Evolutionary conservation across 2,888 invertebrate species (phyloP).

Genomic region (Caenorhabditis zanzibari): DNA sequence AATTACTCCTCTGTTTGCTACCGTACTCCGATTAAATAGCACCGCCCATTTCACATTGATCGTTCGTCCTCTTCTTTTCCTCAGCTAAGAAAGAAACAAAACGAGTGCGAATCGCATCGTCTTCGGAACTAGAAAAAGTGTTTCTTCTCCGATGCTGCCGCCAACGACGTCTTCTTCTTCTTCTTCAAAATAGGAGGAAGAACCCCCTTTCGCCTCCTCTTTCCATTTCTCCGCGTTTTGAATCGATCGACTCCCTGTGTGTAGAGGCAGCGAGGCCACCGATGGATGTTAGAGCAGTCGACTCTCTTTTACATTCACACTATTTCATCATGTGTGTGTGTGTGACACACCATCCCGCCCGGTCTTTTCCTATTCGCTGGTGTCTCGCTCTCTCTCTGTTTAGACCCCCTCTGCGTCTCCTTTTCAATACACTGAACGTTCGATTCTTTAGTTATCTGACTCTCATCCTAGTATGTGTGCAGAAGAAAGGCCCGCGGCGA

Average conservation of each 20-base stretch:
- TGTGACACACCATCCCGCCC: slow-evolving; percentile 52
- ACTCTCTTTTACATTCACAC: slow-evolving; percentile 21
- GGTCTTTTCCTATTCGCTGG: slow-evolving; percentile 43
- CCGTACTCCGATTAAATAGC: slow-evolving; percentile 12
- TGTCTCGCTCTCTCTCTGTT: slow-evolving; percentile 22
- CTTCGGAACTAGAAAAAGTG: slow-evolving; percentile 50
- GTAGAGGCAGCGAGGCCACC: slow-evolving; percentile 49
- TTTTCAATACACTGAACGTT: background rate
- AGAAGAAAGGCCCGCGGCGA: slow-evolving; percentile 40
- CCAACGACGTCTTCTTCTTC: slow-evolving; percentile 21
- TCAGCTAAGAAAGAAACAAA: slow-evolving; percentile 25
- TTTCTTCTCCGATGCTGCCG: slow-evolving; percentile 39
- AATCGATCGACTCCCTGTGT: slow-evolving; percentile 50
- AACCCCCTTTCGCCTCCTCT: slow-evolving; percentile 30
- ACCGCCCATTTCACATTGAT: slow-evolving; percentile 39
- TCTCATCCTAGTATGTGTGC: slow-evolving; percentile 33
- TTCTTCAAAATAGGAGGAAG: slow-evolving; percentile 30
- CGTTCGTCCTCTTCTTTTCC: slow-evolving; percentile 23
- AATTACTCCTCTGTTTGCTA: slow-evolving; percentile 5
- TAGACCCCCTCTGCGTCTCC: slow-evolving; percentile 26
- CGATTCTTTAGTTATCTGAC: slow-evolving; percentile 29
- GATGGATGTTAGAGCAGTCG: slow-evolving; percentile 37
- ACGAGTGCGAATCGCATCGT: slow-evolving; percentile 19
- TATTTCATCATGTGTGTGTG: slow-evolving; percentile 56
- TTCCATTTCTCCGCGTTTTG: slow-evolving; percentile 23